Percentiles rank a stretch among this genome's conserved stretches.
These are phyloP conservation scores for Cheilosia grossa DNA, from an alignment of 2,888 invertebrate species.

Conservation along the genomic window DNA sequence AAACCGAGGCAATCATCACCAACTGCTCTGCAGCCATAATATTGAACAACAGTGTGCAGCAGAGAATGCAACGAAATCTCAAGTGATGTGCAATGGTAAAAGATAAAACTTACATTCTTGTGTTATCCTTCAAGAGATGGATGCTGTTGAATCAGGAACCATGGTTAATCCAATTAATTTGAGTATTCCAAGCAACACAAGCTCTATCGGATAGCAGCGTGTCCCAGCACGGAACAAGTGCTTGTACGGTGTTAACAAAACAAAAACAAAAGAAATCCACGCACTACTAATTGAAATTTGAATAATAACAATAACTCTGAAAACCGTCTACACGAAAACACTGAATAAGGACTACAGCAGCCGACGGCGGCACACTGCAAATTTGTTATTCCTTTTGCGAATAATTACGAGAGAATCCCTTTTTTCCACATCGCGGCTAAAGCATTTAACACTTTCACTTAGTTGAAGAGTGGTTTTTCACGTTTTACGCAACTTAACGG, in stretches of 20 bases:
- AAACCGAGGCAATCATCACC: not conserved
- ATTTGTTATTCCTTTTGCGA: not conserved
- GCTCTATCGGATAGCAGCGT: not conserved
- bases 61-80: constrained; percentile 45
- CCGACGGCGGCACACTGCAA: not conserved
- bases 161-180: constrained; percentile 62
- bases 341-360: not conserved
- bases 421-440: constrained; percentile 19
- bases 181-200: constrained; percentile 38
- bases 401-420: not conserved
- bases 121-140: constrained; percentile 62
- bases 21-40: not conserved
- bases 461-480: constrained; percentile 18
- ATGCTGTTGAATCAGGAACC: constrained; percentile 32
- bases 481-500: constrained; percentile 25
- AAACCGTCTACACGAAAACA: no score
- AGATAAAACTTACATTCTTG: constrained; percentile 57
- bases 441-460: constrained; percentile 29
- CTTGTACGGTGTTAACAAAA: not conserved
- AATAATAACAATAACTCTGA: not conserved
- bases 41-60: constrained; percentile 36
- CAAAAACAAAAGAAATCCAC: not conserved
- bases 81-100: constrained; percentile 12
- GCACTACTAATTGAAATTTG: not conserved
- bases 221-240: not conserved